Base-by-base conservation (phyloP, 2,888 invertebrate species). In the Argyresthia goedartella region DNA sequence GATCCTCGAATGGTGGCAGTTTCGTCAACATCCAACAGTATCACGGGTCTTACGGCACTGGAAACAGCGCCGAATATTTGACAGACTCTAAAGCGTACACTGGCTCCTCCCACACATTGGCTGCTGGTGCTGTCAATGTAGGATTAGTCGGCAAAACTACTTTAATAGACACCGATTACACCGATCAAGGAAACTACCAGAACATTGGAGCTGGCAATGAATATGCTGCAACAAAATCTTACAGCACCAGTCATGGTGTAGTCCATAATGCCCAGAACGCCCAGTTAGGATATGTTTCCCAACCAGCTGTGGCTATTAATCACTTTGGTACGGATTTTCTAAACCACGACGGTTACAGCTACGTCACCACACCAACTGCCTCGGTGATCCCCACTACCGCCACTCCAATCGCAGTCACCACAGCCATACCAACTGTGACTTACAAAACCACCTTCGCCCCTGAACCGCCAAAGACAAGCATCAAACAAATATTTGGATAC, bases 101-200 rank as follows among this genome's bases (percentile, higher is more conserved):
- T 41, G 82, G 84, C 8, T 70, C 69, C 0, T 76, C 81, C 8
- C 86, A 87, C 50, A 78, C 77, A 48, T 65, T 87, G 25, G 79
- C 85, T 4, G 84, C 84, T 10, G 87, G 87, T 35, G 84, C 86
- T 36, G 71, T 87, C 0, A 87, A 85, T 58, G 82, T 86, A 11
- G 87, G 80, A 34, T 66, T 87, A 42, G 87, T 87, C 8, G 87
- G 87, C 39, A 87, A 86, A 63, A 87, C 87, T 1, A 79, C 79
- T 11, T 65, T 87, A 52, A 64, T 87, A 1, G 86, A 86, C 53
- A 68, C 73, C 33, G 69, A 67, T 49, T 76, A 80, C 53, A 66
- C 64, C 1, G 64, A 77, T 49, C 73, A 80, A 57, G 61, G 55
- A 1, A 69, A 64, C 51, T 79, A 78, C 54, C 60, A 62, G 57